Evolutionary conservation across 2,888 invertebrate genomes (phyloP).

Genomic region (Allygus modestus): DNA sequence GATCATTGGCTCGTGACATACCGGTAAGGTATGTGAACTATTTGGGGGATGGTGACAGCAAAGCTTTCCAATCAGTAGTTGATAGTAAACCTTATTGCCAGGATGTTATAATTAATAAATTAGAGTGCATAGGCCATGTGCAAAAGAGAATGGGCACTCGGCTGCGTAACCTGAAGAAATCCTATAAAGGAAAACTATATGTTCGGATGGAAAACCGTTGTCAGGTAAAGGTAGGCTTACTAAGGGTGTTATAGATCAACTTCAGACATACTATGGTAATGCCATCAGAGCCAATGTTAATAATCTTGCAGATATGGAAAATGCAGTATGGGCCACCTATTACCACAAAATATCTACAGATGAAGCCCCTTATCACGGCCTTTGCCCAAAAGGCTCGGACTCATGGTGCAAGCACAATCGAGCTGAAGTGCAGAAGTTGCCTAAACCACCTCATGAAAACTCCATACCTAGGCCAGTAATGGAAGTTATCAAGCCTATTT

Average conservation of each 20-base stretch:
- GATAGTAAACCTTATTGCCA: conserved; percentile 39
- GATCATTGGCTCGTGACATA: neutral
- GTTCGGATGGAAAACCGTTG: conserved; percentile 58
- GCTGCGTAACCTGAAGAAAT: conserved; percentile 9
- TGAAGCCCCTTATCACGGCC: conserved; percentile 66
- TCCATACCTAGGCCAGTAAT: conserved; percentile 1
- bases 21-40: conserved; percentile 58
- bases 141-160: no score
- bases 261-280: conserved; percentile 46
- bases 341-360: conserved; percentile 65
- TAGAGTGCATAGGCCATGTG: conserved; percentile 58
- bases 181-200: conserved; percentile 44
- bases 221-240: conserved; percentile 37
- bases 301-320: conserved; percentile 19
- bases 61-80: conserved; percentile 46
- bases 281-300: conserved; percentile 42
- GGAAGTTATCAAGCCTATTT: neutral
- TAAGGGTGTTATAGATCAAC: neutral
- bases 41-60: conserved; percentile 63
- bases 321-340: conserved; percentile 34
- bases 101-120: conserved; percentile 22
- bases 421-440: neutral
- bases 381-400: conserved; percentile 68
- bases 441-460: neutral
- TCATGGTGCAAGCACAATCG: conserved; percentile 67